phyloP scores from a whole-genome alignment of 1,140 invertebrate species.

The Anoplolepis gracilipes region DNA sequence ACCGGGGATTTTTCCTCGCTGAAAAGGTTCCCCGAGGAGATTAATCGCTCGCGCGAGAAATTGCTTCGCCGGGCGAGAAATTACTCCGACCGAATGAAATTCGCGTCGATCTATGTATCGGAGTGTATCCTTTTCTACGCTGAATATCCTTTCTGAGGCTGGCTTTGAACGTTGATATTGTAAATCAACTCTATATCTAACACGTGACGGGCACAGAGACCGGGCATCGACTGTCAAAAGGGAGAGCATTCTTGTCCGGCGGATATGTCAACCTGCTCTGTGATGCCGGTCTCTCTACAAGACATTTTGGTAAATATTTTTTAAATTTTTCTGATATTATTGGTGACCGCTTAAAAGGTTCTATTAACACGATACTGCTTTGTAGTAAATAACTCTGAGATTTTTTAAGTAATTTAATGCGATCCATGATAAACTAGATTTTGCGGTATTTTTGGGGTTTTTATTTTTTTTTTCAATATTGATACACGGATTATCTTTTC shows the following conservation, averaged over 20 bases:
- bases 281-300: constrained; percentile 85
- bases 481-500: constrained; percentile 8
- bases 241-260: constrained; percentile 33
- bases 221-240: constrained; percentile 49
- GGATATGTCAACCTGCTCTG: constrained; percentile 83
- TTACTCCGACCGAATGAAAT: constrained; percentile 46
- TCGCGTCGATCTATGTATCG: neutral
- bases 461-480: neutral
- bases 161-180: constrained; percentile 26
- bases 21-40: constrained; percentile 33
- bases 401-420: neutral
- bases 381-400: neutral
- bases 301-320: constrained; percentile 84
- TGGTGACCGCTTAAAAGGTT: neutral
- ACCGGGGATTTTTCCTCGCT: constrained; percentile 5
- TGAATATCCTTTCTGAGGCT: constrained; percentile 4
- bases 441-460: neutral
- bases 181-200: constrained; percentile 40
- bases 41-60: constrained; percentile 56
- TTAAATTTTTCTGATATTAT: constrained; percentile 17
- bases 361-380: constrained; percentile 25
- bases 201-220: constrained; percentile 1
- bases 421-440: neutral
- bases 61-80: constrained; percentile 51
- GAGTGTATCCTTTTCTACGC: neutral